Evolutionary conservation across 2,113 vertebrate genomes (phyloP).

Genomic region (Labeo rohita): DNA sequence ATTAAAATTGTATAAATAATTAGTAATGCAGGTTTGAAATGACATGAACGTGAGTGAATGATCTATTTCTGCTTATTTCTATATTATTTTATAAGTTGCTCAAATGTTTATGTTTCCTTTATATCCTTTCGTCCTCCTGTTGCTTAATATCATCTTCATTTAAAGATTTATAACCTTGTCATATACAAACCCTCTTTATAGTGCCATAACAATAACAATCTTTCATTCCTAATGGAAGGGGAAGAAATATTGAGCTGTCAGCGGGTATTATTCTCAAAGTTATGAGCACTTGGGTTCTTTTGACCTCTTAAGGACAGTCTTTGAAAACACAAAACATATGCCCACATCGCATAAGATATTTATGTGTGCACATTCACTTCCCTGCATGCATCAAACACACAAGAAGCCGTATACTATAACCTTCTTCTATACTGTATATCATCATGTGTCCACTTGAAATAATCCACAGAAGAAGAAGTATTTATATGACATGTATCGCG

Average conservation of each 20-base stretch:
- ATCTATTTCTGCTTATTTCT: background rate
- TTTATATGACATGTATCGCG: background rate
- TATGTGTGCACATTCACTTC: background rate
- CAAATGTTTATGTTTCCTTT: background rate
- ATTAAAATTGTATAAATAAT: background rate
- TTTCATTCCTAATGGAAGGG: conserved; percentile 9
- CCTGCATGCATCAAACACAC: conserved; percentile 2
- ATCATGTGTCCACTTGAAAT: conserved; percentile 6
- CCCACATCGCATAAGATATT: background rate
- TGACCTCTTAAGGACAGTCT: conserved; percentile 24
- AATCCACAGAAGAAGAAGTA: conserved; percentile 6
- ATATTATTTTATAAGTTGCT: background rate
- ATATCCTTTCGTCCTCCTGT: background rate
- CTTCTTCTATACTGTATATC: background rate
- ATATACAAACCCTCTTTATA: conserved; percentile 12
- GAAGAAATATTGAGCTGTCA: conserved; percentile 30
- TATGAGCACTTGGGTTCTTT: background rate
- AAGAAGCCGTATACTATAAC: background rate
- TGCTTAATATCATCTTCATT: background rate
- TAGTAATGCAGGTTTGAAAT: background rate
- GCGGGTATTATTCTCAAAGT: conserved; percentile 11
- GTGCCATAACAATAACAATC: conserved; percentile 6
- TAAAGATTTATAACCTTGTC: background rate
- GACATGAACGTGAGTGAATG: background rate
- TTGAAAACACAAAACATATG: conserved; percentile 23